Evolutionary conservation across 2,888 invertebrate genomes (phyloP), one percentile per base, ranked within the genome.

Genomic region (Orthonychiurus folsomi): DNA sequence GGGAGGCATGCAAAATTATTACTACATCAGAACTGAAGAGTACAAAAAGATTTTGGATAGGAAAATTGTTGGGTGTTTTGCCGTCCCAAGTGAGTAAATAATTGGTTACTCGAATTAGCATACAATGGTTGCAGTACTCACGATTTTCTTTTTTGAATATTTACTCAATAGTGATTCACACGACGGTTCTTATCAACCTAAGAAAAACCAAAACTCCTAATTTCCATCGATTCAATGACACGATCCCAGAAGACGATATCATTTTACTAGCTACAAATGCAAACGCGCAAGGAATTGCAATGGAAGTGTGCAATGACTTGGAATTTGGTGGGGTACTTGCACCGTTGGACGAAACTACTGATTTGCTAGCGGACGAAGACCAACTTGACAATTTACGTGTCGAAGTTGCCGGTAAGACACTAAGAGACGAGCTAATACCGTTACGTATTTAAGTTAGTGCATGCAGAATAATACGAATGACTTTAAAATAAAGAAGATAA

Each of bases 131-230:
- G n/a, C n/a, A n/a, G n/a, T n/a, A n/a, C n/a, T n/a, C n/a, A n/a
- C n/a, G n/a, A n/a, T n/a, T n/a, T n/a, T n/a, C n/a, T n/a, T n/a
- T n/a, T n/a, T n/a, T n/a, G n/a, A n/a, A n/a, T n/a, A n/a, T n/a
- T n/a, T n/a, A n/a, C n/a, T n/a, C n/a, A n/a, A 90, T n/a, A n/a
- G n/a, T 95, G 93, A 84, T 95, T 1, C 94, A 94, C 76, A 87
- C 89, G 0, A 88, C 90, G 3, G 85, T 95, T 18, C 78, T 97
- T 50, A 81, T 96, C 47, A 81, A 91, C 75, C 77, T 97, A 61
- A 81, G 83, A 21, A 78, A 79, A 61, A 76, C 80, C 1, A 85
- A 84, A 59, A 73, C 86, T 0, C 73, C 74, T 2, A 75, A 78
- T n/a, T 90, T 87, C 73, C 77, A 78, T 56, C 77, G 78, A 60